phyloP scores from a whole-genome alignment of 2,888 invertebrate genomes.

The Archips crataeganus region DNA sequence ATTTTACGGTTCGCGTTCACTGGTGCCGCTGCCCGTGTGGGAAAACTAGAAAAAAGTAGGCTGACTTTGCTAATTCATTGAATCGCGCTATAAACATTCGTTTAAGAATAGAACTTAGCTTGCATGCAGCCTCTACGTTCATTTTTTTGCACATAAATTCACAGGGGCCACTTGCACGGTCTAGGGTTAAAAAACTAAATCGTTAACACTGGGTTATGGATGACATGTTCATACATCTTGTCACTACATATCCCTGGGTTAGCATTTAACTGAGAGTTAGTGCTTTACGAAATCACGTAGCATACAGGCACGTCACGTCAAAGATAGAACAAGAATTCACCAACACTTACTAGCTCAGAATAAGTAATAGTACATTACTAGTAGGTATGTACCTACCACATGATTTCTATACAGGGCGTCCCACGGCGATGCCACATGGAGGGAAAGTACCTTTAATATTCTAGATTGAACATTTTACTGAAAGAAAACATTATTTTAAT shows the following conservation, averaged over 20 bases:
- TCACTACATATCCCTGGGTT: no score
- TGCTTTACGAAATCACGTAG: no score
- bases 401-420: no score
- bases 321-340: not conserved
- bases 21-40: not conserved
- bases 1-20: constrained; percentile 4
- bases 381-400: no score
- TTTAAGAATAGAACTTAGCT: not conserved
- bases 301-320: not conserved
- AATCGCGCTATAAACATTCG: not conserved
- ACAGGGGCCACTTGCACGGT: not conserved
- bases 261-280: no score
- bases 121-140: not conserved
- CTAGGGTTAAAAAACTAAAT: not conserved
- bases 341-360: no score
- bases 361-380: no score
- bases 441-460: no score
- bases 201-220: not conserved
- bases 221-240: no score
- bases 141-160: not conserved
- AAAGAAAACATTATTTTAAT: no score
- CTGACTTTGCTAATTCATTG: not conserved
- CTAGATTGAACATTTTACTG: no score
- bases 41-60: not conserved
- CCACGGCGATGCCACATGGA: no score